Evolutionary conservation across 2,888 invertebrate genomes (phyloP).

Genomic region (Drosophila emarginata): DNA sequence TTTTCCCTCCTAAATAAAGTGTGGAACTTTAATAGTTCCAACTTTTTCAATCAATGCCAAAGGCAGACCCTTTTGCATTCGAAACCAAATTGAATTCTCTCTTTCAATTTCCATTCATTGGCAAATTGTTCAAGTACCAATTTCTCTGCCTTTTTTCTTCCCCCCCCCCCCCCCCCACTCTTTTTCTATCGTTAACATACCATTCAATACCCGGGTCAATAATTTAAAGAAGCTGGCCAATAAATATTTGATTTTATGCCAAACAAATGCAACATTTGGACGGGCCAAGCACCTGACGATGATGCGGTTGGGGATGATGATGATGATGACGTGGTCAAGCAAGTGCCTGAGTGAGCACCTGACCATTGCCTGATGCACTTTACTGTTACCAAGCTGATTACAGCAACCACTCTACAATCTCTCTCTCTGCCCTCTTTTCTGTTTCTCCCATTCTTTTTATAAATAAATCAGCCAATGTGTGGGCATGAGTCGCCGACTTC

Average conservation of each 20-base stretch:
- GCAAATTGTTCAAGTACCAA: neutral
- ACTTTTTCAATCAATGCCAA: neutral
- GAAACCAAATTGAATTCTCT: neutral
- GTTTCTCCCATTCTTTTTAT: neutral
- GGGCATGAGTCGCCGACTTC: neutral
- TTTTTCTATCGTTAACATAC: neutral
- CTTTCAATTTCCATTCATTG: neutral
- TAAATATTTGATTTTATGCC: slow-evolving; percentile 55
- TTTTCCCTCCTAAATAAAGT: neutral
- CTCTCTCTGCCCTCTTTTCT: neutral
- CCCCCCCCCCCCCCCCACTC: neutral
- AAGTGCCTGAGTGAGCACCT: slow-evolving; percentile 33
- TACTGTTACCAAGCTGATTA: slow-evolving; percentile 16
- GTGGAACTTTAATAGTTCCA: neutral
- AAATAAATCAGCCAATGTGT: slow-evolving; percentile 1
- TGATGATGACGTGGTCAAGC: neutral
- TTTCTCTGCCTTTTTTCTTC: neutral
- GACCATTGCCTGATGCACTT: slow-evolving; percentile 18
- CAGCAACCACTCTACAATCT: slow-evolving; percentile 6
- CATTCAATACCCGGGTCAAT: slow-evolving; percentile 27
- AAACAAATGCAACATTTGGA: slow-evolving; percentile 22
- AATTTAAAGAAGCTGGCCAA: slow-evolving; percentile 33
- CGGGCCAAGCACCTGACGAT: neutral
- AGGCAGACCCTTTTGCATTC: neutral
- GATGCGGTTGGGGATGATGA: neutral